These are phyloP conservation scores for Pandemis heparana DNA, from an alignment of 2,888 invertebrate species.

Conservation along the genomic window DNA sequence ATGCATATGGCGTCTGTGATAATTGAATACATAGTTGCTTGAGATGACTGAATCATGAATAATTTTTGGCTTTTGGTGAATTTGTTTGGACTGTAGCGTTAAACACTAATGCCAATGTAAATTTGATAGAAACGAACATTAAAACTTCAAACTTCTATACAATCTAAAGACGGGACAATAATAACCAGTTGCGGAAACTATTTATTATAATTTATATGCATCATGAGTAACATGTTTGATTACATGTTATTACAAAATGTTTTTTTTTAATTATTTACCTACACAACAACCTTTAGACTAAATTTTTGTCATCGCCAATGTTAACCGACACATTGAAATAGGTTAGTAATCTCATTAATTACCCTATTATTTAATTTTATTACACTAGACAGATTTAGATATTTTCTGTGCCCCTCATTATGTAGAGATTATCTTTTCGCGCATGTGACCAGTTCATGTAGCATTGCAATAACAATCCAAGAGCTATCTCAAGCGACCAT, in stretches of 20 bases:
- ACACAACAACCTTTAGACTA: constrained; percentile 31
- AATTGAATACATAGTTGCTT: neutral
- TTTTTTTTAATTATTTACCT: constrained; percentile 27
- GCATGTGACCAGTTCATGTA: constrained; percentile 13
- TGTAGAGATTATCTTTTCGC: constrained; percentile 14
- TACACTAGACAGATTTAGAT: neutral
- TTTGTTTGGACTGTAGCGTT: neutral
- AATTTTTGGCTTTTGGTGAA: neutral
- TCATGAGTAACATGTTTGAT: constrained; percentile 7
- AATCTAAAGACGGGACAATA: constrained; percentile 13
- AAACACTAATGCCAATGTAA: neutral
- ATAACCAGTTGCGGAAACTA: constrained; percentile 12
- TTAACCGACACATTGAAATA: constrained; percentile 18
- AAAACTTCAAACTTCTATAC: neutral
- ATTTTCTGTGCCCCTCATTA: neutral
- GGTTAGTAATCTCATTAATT: constrained; percentile 35
- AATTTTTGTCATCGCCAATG: constrained; percentile 14
- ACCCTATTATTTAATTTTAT: neutral
- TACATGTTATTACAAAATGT: constrained; percentile 26
- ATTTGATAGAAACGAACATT: neutral
- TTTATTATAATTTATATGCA: neutral
- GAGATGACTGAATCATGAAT: neutral
- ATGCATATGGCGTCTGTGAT: constrained; percentile 16
- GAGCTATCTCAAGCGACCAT: constrained; percentile 14
- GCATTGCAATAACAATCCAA: constrained; percentile 18